Conservation (phyloP, 1,140 invertebrate genomes). For the Elysia chlorotica region DNA sequence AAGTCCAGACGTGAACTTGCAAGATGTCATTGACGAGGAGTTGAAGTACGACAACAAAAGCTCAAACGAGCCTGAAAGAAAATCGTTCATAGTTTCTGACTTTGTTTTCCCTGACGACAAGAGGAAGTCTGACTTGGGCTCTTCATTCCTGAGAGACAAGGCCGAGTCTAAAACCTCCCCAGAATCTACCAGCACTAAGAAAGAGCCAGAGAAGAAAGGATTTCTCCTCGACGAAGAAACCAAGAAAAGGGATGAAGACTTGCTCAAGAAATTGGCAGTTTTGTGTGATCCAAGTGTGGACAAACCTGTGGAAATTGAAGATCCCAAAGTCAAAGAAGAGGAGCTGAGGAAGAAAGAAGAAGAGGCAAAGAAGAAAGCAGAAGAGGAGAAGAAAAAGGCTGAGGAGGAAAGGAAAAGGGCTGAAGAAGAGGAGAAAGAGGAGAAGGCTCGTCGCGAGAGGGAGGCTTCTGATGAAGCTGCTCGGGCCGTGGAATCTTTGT, state of each 20-base stretch:
- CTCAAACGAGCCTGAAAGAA: neutral
- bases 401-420: constrained; percentile 20
- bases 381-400: constrained; percentile 7
- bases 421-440: constrained; percentile 26
- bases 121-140: neutral
- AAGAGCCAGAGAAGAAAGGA: constrained; percentile 15
- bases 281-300: constrained; percentile 4
- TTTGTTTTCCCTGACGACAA: constrained; percentile 3
- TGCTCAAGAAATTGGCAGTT: neutral
- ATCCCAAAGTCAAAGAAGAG: neutral
- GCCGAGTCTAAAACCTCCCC: neutral
- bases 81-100: neutral
- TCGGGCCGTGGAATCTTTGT: constrained; percentile 34
- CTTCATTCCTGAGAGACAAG: neutral
- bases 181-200: neutral
- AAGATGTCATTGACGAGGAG: constrained; percentile 13
- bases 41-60: constrained; percentile 12
- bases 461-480: constrained; percentile 40
- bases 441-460: constrained; percentile 29
- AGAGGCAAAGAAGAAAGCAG: neutral
- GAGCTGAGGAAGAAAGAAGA: neutral
- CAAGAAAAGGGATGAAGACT: constrained; percentile 18
- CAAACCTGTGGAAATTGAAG: constrained; percentile 7
- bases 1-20: neutral
- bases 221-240: neutral